Conservation (phyloP, 2,113 vertebrate genomes). For the Microcebus griseorufus region DNA sequence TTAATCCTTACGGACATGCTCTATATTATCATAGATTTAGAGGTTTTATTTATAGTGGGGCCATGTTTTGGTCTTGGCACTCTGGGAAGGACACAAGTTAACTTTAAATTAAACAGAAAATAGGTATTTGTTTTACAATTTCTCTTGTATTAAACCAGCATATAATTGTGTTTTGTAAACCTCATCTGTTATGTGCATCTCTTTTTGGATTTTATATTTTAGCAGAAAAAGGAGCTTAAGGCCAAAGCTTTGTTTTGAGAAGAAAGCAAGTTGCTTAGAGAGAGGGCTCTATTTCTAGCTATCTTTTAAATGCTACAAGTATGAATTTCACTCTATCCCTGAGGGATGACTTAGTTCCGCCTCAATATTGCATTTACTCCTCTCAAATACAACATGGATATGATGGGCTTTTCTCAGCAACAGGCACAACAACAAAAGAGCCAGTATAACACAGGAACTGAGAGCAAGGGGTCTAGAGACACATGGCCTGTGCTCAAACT, state of each 20-base stretch:
- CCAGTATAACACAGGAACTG: neutral
- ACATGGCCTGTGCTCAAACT: neutral
- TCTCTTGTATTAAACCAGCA: neutral
- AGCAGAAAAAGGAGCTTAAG: neutral
- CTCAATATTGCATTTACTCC: neutral
- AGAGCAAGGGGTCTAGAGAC: neutral
- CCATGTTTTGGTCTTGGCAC: neutral
- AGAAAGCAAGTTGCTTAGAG: neutral
- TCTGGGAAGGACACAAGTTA: neutral
- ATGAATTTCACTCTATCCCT: neutral
- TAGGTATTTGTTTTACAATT: neutral
- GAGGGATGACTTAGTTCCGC: neutral
- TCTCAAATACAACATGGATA: neutral
- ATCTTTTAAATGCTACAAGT: neutral
- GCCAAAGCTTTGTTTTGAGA: neutral
- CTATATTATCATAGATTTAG: neutral
- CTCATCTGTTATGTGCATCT: neutral
- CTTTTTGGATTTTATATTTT: neutral
- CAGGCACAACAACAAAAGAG: neutral
- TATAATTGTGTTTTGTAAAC: neutral
- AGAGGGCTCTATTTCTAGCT: neutral
- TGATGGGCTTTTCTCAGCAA: neutral
- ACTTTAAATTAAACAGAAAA: neutral
- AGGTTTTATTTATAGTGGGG: constrained; percentile 4
- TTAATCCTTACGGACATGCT: neutral